Conservation (phyloP, 2,797 vertebrate genomes). For the Acipenser ruthenus region DNA sequence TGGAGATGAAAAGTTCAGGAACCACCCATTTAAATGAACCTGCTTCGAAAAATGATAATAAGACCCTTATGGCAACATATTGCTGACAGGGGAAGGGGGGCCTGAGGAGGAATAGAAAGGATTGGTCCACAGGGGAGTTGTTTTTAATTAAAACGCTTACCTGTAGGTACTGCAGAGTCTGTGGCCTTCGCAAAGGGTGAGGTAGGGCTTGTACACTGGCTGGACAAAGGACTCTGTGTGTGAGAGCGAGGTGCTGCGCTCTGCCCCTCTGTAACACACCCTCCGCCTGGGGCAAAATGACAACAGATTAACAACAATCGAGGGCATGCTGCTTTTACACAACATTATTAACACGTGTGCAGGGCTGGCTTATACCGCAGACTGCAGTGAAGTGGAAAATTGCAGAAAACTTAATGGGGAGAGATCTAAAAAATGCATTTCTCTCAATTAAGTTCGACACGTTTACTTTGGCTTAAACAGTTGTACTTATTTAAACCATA, state of each 20-base stretch:
- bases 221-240: slow-evolving; percentile 69
- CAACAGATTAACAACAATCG: not conserved
- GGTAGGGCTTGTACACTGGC: slow-evolving; percentile 81
- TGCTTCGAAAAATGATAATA: no score
- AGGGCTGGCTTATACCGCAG: not conserved
- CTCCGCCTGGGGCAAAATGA: slow-evolving; percentile 58
- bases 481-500: not conserved
- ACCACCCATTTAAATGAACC: no score
- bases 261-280: slow-evolving; percentile 49
- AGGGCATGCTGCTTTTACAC: not conserved
- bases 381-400: slow-evolving; percentile 6
- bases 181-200: slow-evolving; percentile 79
- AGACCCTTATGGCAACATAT: no score
- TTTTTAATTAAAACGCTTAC: slow-evolving; percentile 47
- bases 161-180: slow-evolving; percentile 89
- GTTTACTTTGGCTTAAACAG: slow-evolving; percentile 7
- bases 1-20: no score
- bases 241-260: slow-evolving; percentile 17
- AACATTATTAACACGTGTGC: not conserved
- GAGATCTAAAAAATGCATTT: slow-evolving; percentile 11
- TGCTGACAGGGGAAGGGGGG: no score
- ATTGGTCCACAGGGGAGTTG: not conserved
- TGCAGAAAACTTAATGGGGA: slow-evolving; percentile 11
- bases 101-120: no score
- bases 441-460: slow-evolving; percentile 15